These are phyloP conservation scores for Simalia tracyae DNA, from an alignment of 2,797 vertebrate genomes.

Conservation along the genomic window DNA sequence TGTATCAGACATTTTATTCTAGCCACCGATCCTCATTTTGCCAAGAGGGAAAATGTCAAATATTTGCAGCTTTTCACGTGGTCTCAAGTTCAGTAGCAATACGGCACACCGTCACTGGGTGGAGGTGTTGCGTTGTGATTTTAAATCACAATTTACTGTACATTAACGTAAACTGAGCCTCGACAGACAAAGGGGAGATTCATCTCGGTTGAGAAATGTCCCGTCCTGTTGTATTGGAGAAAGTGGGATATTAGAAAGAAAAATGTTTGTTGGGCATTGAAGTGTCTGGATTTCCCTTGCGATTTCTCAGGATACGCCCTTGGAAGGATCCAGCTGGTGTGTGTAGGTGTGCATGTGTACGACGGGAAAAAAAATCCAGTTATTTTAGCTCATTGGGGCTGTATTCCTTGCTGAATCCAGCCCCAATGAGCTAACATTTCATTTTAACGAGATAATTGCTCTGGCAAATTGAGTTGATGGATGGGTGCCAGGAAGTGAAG, in stretches of 20 bases:
- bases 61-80: neutral
- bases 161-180: neutral
- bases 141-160: neutral
- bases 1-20: too few relatives aligned
- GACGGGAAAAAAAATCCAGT: neutral
- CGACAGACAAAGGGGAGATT: neutral
- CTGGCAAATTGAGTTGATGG: neutral
- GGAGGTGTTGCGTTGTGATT: neutral
- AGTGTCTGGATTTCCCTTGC: too few relatives aligned
- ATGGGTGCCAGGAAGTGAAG: neutral
- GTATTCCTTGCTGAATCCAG: fast-evolving
- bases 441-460: too few relatives aligned
- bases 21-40: neutral
- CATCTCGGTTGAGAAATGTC: neutral
- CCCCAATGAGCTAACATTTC: neutral
- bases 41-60: neutral
- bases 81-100: neutral
- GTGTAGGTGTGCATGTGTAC: neutral
- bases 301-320: too few relatives aligned
- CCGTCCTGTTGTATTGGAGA: neutral
- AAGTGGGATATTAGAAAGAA: neutral
- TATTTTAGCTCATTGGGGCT: neutral
- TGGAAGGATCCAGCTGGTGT: neutral
- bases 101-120: neutral
- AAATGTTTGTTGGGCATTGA: neutral